phyloP scores from a whole-genome alignment of 1,140 invertebrate genomes.

The Zaprionus tsacasi region DNA sequence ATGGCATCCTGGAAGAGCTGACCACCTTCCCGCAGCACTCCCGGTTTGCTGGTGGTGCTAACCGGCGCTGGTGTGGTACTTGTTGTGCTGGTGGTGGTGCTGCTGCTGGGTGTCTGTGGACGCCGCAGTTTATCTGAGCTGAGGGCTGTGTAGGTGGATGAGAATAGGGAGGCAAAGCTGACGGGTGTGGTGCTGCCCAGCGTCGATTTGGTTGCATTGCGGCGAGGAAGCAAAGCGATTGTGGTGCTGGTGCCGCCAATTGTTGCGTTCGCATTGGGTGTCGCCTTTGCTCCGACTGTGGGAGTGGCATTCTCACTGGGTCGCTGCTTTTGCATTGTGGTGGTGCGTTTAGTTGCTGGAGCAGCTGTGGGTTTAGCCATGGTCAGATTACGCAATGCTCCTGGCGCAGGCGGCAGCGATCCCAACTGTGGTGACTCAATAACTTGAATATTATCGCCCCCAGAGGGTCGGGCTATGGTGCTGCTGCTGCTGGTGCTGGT shows the following conservation, averaged over 20 bases:
- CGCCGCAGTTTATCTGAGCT: slow-evolving; percentile 45
- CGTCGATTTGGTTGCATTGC: slow-evolving; percentile 58
- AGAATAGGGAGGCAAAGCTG: slow-evolving; percentile 66
- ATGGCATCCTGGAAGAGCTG: slow-evolving; percentile 87
- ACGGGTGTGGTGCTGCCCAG: slow-evolving; percentile 48
- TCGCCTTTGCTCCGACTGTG: neutral
- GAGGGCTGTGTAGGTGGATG: slow-evolving; percentile 39
- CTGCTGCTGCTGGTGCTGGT: slow-evolving; percentile 17
- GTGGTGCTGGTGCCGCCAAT: slow-evolving; percentile 22
- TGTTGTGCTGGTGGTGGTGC: slow-evolving; percentile 1
- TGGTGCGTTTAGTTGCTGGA: slow-evolving; percentile 30
- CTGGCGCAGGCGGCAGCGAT: neutral
- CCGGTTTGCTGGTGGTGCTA: slow-evolving; percentile 46
- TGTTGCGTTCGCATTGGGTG: neutral
- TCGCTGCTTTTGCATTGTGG: slow-evolving; percentile 31
- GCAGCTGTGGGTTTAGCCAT: slow-evolving; percentile 40
- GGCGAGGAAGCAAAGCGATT: slow-evolving; percentile 32
- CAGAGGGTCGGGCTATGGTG: neutral
- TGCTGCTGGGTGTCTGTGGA: slow-evolving; percentile 42
- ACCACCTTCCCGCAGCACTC: slow-evolving; percentile 77
- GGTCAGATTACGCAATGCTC: slow-evolving; percentile 42
- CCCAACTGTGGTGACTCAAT: slow-evolving; percentile 69
- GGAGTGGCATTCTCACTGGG: slow-evolving; percentile 29
- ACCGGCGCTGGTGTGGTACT: slow-evolving; percentile 20
- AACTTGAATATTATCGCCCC: slow-evolving; percentile 68